Evolutionary conservation across 1,140 invertebrate species (phyloP).

Genomic region (Brachystomella parvula): DNA sequence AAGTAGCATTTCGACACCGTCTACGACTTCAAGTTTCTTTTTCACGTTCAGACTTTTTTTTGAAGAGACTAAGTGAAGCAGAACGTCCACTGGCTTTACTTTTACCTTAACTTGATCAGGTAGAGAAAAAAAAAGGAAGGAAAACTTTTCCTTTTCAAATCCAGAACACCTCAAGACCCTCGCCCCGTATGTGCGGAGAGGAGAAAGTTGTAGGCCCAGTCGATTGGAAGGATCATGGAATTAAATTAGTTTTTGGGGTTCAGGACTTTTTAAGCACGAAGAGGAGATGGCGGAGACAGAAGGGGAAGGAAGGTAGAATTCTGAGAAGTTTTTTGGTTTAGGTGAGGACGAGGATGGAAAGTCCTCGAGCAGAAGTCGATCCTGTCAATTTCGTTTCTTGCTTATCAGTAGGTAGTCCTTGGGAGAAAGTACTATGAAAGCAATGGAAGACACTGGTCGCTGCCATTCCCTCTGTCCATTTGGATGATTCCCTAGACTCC

Average conservation of each 20-base stretch:
- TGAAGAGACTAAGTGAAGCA: background rate
- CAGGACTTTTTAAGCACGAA: constrained; percentile 3
- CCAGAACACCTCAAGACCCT: background rate
- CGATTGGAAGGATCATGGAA: constrained; percentile 24
- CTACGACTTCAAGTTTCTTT: no score
- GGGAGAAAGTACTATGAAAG: background rate
- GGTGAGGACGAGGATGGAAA: background rate
- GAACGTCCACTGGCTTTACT: background rate
- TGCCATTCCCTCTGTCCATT: constrained; percentile 7
- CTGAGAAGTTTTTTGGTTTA: background rate
- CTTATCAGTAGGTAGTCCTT: no score
- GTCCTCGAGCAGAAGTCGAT: constrained; percentile 16
- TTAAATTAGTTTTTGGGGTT: constrained; percentile 29
- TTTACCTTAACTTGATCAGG: no score
- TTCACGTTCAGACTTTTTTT: no score
- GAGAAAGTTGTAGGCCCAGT: constrained; percentile 2
- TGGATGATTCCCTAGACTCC: background rate
- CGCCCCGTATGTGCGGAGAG: background rate
- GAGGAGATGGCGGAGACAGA: constrained; percentile 6
- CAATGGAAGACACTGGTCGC: background rate
- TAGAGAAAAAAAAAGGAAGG: no score
- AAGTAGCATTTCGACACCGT: no score
- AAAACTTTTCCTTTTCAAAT: no score
- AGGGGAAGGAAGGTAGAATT: background rate
- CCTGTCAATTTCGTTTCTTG: constrained; percentile 10